Evolutionary conservation across 1,140 invertebrate genomes (phyloP).

Genomic region (Platorchestia sp.): DNA sequence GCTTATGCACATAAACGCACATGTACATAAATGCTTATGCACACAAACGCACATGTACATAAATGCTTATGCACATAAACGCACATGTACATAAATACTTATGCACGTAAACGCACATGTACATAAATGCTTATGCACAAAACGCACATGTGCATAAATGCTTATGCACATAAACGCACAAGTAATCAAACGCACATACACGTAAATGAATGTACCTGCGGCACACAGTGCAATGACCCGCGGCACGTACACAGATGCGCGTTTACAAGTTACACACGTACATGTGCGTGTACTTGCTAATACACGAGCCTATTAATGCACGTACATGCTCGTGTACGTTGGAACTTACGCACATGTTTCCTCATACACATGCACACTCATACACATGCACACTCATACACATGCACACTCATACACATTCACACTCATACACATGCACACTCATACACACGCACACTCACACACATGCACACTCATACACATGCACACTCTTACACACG

Average conservation of each 20-base stretch:
- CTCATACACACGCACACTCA: not conserved
- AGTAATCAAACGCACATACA: no score
- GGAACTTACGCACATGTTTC: not conserved
- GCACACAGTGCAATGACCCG: no score
- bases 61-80: no score
- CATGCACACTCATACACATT: not conserved
- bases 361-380: not conserved
- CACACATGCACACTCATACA: not conserved
- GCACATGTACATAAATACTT: no score
- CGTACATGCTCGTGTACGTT: not conserved
- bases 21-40: not conserved
- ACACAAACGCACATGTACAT: no score
- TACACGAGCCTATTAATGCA: no score
- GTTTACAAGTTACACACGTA: not conserved
- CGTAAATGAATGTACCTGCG: no score
- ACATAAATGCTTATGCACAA: not conserved
- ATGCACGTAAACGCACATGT: no score
- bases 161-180: no score
- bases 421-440: not conserved
- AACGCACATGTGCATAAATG: no score
- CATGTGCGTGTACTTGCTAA: not conserved
- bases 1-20: not conserved
- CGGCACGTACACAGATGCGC: no score
- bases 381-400: not conserved
- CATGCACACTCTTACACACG: not conserved